Evolutionary conservation across 2,797 vertebrate genomes (phyloP).

Genomic region (Tapirus indicus): DNA sequence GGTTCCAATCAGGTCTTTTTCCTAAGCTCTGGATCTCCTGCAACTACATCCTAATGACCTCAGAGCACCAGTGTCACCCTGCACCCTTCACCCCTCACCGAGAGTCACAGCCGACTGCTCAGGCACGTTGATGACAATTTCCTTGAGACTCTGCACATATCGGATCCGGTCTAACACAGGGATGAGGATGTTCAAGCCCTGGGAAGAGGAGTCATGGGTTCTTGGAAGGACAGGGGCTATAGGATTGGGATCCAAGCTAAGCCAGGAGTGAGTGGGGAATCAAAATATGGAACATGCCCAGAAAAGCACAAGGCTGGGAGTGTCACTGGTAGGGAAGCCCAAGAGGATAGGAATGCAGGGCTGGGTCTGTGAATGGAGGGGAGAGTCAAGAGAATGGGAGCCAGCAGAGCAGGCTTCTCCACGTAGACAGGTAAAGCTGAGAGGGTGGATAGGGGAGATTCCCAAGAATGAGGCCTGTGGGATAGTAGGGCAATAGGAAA

Average conservation of each 20-base stretch:
- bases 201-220: slow-evolving; percentile 71
- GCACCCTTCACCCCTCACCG: slow-evolving; percentile 92
- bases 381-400: not conserved
- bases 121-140: slow-evolving; percentile 98
- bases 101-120: slow-evolving; percentile 97
- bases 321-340: not conserved
- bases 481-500: not conserved
- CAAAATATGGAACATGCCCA: not conserved
- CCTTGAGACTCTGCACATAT: slow-evolving; percentile 98
- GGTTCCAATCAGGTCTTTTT: slow-evolving; percentile 9
- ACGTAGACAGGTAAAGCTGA: not conserved
- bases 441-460: not conserved
- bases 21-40: slow-evolving; percentile 33
- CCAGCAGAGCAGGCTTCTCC: not conserved
- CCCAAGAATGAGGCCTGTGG: not conserved
- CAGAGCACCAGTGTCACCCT: slow-evolving; percentile 9
- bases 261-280: not conserved
- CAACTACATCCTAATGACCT: not conserved
- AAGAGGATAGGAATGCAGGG: not conserved
- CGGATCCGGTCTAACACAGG: slow-evolving; percentile 95
- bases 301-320: not conserved
- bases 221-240: slow-evolving; percentile 43
- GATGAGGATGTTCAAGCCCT: slow-evolving; percentile 98
- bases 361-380: not conserved
- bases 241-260: slow-evolving; percentile 10